A percentile compares a stretch with the other conserved stretches of the same genome.
phyloP scores from a whole-genome alignment of 2,888 invertebrate genomes.

The Heliconius hortense region DNA sequence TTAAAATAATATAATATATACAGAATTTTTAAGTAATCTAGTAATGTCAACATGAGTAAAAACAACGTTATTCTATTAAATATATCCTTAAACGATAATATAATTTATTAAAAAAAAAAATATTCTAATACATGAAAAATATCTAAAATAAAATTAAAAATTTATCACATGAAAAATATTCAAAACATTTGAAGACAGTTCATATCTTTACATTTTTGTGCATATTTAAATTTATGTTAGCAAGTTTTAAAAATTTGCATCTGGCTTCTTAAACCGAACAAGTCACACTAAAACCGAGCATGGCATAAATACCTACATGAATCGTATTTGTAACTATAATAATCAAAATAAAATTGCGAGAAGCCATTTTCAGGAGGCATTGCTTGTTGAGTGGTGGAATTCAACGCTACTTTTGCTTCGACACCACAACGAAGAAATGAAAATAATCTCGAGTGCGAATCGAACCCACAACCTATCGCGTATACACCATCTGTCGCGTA shows the following conservation, averaged over 20 bases:
- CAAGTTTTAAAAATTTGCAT: neutral
- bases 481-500: neutral
- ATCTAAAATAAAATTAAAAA: too few species aligned
- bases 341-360: neutral
- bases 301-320: conserved; percentile 49
- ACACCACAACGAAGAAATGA: too few species aligned
- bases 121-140: too few species aligned
- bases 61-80: neutral
- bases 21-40: neutral
- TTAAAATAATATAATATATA: neutral
- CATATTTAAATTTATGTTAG: neutral
- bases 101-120: neutral
- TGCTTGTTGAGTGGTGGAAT: too few species aligned
- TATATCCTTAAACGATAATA: too few species aligned
- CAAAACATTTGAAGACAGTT: too few species aligned
- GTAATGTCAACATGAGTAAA: neutral
- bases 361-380: neutral
- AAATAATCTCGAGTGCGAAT: too few species aligned
- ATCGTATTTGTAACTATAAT: neutral
- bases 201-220: too few species aligned
- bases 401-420: too few species aligned
- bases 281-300: conserved; percentile 47
- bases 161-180: too few species aligned
- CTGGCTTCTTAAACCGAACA: neutral
- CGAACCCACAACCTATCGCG: too few species aligned